Percentiles rank a stretch among this genome's conserved stretches.
Evolutionary conservation across 1,140 invertebrate species (phyloP).

Genomic region (Drosophila nikananu): DNA sequence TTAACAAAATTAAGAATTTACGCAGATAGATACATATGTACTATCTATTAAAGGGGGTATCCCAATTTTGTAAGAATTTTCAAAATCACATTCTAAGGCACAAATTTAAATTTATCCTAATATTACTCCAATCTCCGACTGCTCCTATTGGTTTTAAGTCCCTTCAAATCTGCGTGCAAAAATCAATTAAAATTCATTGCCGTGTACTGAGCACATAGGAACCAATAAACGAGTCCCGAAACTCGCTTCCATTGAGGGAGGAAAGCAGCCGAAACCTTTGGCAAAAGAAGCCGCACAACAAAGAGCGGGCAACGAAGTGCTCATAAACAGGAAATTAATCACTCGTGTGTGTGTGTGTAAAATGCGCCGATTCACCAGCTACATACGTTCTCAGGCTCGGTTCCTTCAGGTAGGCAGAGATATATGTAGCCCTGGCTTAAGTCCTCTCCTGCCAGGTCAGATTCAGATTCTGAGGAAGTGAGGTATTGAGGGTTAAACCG

Average conservation of each 20-base stretch:
- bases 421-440: background rate
- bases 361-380: conserved; percentile 42
- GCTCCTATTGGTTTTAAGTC: background rate
- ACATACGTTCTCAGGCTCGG: conserved; percentile 21
- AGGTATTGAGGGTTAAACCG: conserved; percentile 15
- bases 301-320: conserved; percentile 56
- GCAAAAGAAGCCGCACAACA: conserved; percentile 69
- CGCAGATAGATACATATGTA: too few relatives aligned
- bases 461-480: conserved; percentile 34
- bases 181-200: conserved; percentile 4
- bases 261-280: conserved; percentile 34
- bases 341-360: conserved; percentile 67
- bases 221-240: conserved; percentile 22
- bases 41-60: too few relatives aligned
- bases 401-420: conserved; percentile 28
- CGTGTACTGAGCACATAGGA: conserved; percentile 31
- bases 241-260: conserved; percentile 39
- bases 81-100: background rate
- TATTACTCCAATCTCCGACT: background rate
- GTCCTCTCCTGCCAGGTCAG: conserved; percentile 12
- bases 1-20: too few relatives aligned
- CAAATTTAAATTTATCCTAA: background rate
- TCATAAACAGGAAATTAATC: conserved; percentile 82
- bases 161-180: background rate
- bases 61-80: too few relatives aligned